Conservation (phyloP, 2,113 vertebrate genomes). For the Kryptolebias marmoratus region DNA sequence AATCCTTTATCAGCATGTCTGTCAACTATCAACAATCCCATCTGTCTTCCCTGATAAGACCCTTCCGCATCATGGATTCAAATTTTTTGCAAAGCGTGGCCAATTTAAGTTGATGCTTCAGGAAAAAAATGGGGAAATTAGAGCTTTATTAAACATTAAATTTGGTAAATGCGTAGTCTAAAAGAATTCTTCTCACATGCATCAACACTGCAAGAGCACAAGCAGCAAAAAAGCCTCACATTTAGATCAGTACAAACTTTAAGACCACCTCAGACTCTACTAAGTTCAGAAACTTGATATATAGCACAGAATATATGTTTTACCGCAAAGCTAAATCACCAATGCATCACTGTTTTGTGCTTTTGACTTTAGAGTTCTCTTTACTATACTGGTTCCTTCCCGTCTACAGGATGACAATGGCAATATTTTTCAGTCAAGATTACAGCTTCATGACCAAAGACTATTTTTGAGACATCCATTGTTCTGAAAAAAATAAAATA, state of each 20-base stretch:
- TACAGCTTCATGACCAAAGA: not conserved
- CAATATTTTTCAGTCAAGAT: constrained; percentile 1
- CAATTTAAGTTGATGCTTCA: constrained; percentile 56
- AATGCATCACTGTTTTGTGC: constrained; percentile 16
- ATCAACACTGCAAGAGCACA: constrained; percentile 26
- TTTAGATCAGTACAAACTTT: not conserved
- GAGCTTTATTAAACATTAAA: constrained; percentile 70
- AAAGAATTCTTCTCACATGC: constrained; percentile 56
- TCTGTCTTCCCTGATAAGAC: constrained; percentile 80
- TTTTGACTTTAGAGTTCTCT: not conserved
- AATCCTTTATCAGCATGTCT: constrained; percentile 81
- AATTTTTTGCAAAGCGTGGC: constrained; percentile 60
- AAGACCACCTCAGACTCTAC: constrained; percentile 4
- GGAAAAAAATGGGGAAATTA: constrained; percentile 67
- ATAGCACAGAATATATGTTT: not conserved
- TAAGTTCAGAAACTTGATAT: not conserved
- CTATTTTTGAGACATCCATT: not conserved
- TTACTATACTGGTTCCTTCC: not conserved
- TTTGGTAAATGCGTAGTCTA: constrained; percentile 68
- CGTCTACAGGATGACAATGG: not conserved
- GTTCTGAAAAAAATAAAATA: not conserved
- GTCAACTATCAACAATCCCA: constrained; percentile 83
- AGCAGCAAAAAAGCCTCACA: constrained; percentile 5
- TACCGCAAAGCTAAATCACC: not conserved
- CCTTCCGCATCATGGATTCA: constrained; percentile 52